Percentiles rank a stretch among this genome's conserved stretches.
phyloP scores from a whole-genome alignment of 1,140 invertebrate genomes.

The Paraescarpia echinospica region DNA sequence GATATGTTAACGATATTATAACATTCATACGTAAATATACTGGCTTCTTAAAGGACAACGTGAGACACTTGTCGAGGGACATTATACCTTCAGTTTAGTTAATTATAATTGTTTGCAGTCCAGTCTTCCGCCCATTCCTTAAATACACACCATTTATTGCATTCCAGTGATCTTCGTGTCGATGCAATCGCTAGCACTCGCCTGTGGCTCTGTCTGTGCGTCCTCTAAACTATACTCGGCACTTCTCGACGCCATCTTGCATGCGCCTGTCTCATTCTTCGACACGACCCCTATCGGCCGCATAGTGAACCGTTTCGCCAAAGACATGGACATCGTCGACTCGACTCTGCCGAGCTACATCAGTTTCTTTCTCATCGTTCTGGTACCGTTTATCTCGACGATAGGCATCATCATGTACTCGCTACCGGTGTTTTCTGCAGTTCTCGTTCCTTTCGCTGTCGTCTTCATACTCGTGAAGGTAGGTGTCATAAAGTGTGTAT shows the following conservation, averaged over 20 bases:
- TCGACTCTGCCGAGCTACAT: constrained; percentile 49
- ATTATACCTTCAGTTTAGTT: no score
- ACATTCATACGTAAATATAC: no score
- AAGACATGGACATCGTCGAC: constrained; percentile 62
- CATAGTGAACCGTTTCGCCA: constrained; percentile 34
- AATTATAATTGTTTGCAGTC: neutral
- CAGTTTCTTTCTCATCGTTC: neutral
- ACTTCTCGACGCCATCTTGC: constrained; percentile 64
- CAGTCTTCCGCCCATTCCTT: neutral
- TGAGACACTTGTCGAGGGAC: no score
- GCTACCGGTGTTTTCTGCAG: constrained; percentile 16
- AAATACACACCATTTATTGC: neutral
- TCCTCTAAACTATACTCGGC: constrained; percentile 36
- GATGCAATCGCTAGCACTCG: constrained; percentile 13
- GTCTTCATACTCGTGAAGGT: constrained; percentile 26
- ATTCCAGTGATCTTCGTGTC: constrained; percentile 23
- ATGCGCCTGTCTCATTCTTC: constrained; percentile 71
- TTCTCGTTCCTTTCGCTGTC: constrained; percentile 17
- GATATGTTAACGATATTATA: no score
- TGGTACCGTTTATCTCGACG: constrained; percentile 9
- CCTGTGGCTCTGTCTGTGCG: constrained; percentile 22
- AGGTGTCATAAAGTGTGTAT: no score
- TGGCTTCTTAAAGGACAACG: no score
- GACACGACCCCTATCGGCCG: constrained; percentile 72
- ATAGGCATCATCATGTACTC: constrained; percentile 23